Base-by-base conservation (phyloP, 2,113 vertebrate species). In the Prolemur simus region DNA sequence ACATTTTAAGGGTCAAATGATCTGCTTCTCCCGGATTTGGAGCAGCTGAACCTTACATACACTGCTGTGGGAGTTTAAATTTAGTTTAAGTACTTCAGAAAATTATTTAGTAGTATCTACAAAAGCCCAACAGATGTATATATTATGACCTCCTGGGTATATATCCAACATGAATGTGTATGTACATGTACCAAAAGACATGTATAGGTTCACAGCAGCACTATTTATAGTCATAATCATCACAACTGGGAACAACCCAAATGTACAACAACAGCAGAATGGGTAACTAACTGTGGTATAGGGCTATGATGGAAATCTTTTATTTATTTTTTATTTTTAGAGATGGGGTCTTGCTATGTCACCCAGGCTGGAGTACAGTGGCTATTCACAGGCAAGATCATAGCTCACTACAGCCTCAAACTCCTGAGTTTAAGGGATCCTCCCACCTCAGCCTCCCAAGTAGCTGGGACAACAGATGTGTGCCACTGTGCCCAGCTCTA, bases 31-130 rank as follows among this genome's bases (percentile, higher is more conserved):
- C 10, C 85, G 88, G 54, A 89, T 80, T 20, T 92, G 37, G 37
- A 58, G 27, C 66, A 64, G 45, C 23, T 71, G 11, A 34, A 74
- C 93, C 3, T 47, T 52, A 37, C 6, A 29, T 25, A 78, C 11
- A 83, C 5, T 71, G 32, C 9, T 69, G n/a, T 54, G 18, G 77
- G 54, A 95, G 17, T 80, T 0, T 54, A 18, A 27, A 87, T 87
- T 95, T 95, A 69, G 23, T 69, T 68, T 76, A 60, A 83, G 39
- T 45, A 52, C 74, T 87, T 89, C 39, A 90, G 74, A 93, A 80
- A 87, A 69, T 37, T 64, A 42, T 83, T 96, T 60, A 94, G 27
- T 47, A 88, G 49, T 68, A 92, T 56, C 80, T 45, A 63, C 20
- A 78, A 68, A 87, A 82, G 45, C 68, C 87, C 47, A 76, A 73